These are phyloP conservation scores for Priapulus caudatus DNA, from an alignment of 2,888 invertebrate species.

Conservation along the genomic window DNA sequence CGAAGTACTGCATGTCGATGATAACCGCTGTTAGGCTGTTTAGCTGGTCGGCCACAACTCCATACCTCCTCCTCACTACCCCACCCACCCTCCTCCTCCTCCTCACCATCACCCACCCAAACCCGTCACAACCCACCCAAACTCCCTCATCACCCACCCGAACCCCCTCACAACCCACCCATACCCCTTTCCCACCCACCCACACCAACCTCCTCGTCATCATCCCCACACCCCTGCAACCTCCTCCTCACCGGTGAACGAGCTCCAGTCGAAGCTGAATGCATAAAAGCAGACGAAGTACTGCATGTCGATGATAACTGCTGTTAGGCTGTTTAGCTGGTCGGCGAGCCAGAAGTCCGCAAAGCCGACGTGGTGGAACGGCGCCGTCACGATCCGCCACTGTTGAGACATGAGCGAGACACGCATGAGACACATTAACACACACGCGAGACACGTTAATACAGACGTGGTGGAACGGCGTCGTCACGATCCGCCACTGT, in stretches of 20 bases:
- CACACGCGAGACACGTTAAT: too few species aligned
- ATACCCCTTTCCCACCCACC: too few species aligned
- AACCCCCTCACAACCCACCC: too few species aligned
- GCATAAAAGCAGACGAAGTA: slow-evolving; percentile 83
- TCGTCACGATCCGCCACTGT: slow-evolving; percentile 51
- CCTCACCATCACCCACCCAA: too few species aligned
- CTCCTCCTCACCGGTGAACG: too few species aligned
- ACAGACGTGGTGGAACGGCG: slow-evolving; percentile 83
- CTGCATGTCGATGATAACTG: slow-evolving; percentile 82
- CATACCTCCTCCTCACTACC: too few species aligned
- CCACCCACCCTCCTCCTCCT: too few species aligned
- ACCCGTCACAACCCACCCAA: too few species aligned
- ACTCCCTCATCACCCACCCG: too few species aligned
- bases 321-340: slow-evolving; percentile 83
- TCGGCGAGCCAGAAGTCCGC: slow-evolving; percentile 99
- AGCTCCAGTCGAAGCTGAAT: slow-evolving; percentile 39
- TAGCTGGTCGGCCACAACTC: slow-evolving; percentile 92
- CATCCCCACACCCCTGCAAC: too few species aligned
- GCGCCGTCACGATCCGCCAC: slow-evolving; percentile 58
- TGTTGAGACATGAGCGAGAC: slow-evolving; percentile 16
- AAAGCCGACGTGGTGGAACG: slow-evolving; percentile 83
- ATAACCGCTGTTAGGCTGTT: slow-evolving; percentile 82
- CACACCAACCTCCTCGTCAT: too few species aligned
- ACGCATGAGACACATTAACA: not conserved
- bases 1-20: slow-evolving; percentile 81